Evolutionary conservation across 2,888 invertebrate genomes (phyloP).

Genomic region (Temnothorax ravouxi): DNA sequence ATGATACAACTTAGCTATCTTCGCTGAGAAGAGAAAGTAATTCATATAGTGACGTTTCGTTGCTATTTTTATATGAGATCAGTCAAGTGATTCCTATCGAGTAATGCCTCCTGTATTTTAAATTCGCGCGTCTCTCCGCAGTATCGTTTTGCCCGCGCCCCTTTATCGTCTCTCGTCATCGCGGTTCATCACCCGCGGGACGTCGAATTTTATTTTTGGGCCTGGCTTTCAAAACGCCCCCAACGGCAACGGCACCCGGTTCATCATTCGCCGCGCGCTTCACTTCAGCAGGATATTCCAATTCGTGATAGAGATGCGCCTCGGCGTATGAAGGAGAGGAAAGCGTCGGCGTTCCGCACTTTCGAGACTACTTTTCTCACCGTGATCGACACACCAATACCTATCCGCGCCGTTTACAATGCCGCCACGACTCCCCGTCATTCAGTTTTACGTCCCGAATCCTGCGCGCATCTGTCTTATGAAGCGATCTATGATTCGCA

Average conservation of each 20-base stretch:
- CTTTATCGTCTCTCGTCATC: slow-evolving; percentile 42
- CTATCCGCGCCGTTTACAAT: slow-evolving; percentile 5
- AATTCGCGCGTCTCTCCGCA: neutral
- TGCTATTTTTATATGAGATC: neutral
- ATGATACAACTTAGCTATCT: neutral
- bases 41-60: neutral
- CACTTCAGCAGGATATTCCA: slow-evolving; percentile 23
- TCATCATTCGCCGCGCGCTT: slow-evolving; percentile 30
- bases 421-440: neutral
- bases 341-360: neutral
- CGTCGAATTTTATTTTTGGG: slow-evolving; percentile 37
- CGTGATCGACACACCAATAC: slow-evolving; percentile 25
- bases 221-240: neutral
- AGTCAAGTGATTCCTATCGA: slow-evolving; percentile 15
- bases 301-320: slow-evolving; percentile 13
- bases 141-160: neutral
- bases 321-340: neutral
- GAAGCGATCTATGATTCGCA: neutral
- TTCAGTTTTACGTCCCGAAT: slow-evolving; percentile 25
- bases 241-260: slow-evolving; percentile 7
- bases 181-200: slow-evolving; percentile 35
- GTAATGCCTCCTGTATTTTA: neutral
- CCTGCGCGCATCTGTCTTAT: neutral
- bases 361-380: slow-evolving; percentile 13
- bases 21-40: neutral